Conservation (phyloP, 2,113 vertebrate genomes). For the Phyllopteryx taeniolatus region DNA sequence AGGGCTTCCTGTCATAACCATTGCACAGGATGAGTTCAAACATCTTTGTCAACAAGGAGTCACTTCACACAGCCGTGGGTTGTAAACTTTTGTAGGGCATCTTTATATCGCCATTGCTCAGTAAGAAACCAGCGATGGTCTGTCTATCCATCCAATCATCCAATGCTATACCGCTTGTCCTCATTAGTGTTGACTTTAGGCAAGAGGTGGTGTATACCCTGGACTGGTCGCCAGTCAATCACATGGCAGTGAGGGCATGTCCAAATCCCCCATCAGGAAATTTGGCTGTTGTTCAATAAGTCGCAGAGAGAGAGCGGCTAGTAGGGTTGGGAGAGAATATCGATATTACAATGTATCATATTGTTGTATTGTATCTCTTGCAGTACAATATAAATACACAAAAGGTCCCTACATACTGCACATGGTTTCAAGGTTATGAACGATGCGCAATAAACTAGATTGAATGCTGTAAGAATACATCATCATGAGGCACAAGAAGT, state of each 20-base stretch:
- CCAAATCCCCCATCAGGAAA: not conserved
- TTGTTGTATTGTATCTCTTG: not conserved
- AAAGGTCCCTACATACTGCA: not conserved
- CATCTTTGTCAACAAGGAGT: constrained; percentile 44
- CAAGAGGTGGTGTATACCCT: too few relatives aligned
- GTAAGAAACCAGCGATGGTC: constrained; percentile 17
- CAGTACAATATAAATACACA: not conserved
- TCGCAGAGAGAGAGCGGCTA: not conserved
- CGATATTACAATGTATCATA: not conserved
- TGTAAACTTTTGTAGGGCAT: constrained; percentile 23
- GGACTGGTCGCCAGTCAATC: not conserved
- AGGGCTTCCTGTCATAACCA: constrained; percentile 40
- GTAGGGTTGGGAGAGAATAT: not conserved
- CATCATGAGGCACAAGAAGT: too few relatives aligned
- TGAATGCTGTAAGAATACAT: too few relatives aligned
- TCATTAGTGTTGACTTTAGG: not conserved
- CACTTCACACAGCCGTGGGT: constrained; percentile 34
- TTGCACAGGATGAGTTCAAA: constrained; percentile 37
- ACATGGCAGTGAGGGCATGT: not conserved
- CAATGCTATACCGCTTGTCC: not conserved
- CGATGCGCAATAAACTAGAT: too few relatives aligned
- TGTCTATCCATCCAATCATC: not conserved
- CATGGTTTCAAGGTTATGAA: not conserved
- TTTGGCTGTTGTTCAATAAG: not conserved
- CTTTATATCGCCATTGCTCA: constrained; percentile 10